phyloP scores from a whole-genome alignment of 92 coral and sea anemone species.

The Desmophyllum pertusum region DNA sequence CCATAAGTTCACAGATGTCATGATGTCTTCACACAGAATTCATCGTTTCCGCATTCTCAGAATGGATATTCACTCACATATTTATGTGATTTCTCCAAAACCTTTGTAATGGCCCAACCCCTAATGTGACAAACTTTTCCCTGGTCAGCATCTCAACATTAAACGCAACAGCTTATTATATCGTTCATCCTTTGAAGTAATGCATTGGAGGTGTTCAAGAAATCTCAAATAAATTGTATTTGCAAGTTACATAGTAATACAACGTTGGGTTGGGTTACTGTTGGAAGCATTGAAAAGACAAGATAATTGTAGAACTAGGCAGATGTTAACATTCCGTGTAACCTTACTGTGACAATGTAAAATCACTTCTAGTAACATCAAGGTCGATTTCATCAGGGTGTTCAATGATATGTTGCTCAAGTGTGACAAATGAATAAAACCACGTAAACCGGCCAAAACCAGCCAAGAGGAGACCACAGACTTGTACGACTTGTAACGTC shows the following conservation, averaged over 20 bases:
- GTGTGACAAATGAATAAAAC: neutral
- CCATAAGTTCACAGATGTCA: slow-evolving; percentile 21
- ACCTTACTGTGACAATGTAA: neutral
- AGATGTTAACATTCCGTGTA: neutral
- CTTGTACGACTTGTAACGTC: too few species aligned
- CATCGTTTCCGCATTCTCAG: slow-evolving; percentile 10
- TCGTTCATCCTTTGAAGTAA: neutral
- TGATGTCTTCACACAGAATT: slow-evolving; percentile 1
- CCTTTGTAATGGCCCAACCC: slow-evolving; percentile 17
- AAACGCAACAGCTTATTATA: slow-evolving; percentile 12
- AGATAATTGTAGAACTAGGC: neutral
- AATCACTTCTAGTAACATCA: neutral
- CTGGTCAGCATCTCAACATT: slow-evolving; percentile 9
- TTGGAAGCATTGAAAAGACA: neutral
- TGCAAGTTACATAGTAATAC: neutral
- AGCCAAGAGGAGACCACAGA: too few species aligned
- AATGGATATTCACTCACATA: slow-evolving; percentile 9
- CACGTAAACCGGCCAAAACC: too few species aligned
- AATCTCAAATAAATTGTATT: neutral
- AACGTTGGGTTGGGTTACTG: neutral
- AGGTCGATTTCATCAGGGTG: neutral
- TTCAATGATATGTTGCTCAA: neutral
- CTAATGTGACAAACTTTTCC: slow-evolving; percentile 35
- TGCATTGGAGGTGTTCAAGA: neutral
- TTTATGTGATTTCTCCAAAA: slow-evolving; percentile 9